Evolutionary conservation across 2,113 vertebrate species (phyloP).

Genomic region (Oryzias javanicus): DNA sequence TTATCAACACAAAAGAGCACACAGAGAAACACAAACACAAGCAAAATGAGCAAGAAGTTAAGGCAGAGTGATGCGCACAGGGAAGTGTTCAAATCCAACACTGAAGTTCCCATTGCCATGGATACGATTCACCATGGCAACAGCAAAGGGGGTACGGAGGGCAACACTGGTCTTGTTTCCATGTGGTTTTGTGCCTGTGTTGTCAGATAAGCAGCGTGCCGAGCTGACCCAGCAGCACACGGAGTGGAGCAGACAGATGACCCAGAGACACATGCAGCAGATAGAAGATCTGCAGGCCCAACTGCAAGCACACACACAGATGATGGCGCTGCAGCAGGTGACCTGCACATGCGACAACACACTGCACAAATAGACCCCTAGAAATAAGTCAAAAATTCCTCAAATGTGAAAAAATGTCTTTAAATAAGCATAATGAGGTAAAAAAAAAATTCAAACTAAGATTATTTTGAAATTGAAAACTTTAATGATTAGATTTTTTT

Average conservation of each 20-base stretch:
- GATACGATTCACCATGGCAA: conserved; percentile 74
- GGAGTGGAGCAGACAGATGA: conserved; percentile 79
- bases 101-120: conserved; percentile 69
- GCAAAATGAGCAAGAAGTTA: conserved; percentile 19
- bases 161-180: conserved; percentile 49
- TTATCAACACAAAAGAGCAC: not conserved
- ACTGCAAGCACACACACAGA: conserved; percentile 77
- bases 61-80: conserved; percentile 26
- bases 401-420: too few relatives aligned
- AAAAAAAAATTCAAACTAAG: too few relatives aligned
- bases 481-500: too few relatives aligned
- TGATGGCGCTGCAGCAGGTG: conserved; percentile 81
- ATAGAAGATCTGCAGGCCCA: conserved; percentile 83
- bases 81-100: conserved; percentile 61
- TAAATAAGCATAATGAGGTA: too few relatives aligned
- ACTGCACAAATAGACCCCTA: too few relatives aligned
- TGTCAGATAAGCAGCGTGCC: conserved; percentile 83
- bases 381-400: too few relatives aligned
- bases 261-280: conserved; percentile 87
- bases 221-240: conserved; percentile 86
- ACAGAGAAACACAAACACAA: not conserved
- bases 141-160: conserved; percentile 61
- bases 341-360: not conserved
- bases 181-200: conserved; percentile 35
- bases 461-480: too few relatives aligned